phyloP scores from a whole-genome alignment of 2,797 vertebrate species.

The Pelochelys cantorii region DNA sequence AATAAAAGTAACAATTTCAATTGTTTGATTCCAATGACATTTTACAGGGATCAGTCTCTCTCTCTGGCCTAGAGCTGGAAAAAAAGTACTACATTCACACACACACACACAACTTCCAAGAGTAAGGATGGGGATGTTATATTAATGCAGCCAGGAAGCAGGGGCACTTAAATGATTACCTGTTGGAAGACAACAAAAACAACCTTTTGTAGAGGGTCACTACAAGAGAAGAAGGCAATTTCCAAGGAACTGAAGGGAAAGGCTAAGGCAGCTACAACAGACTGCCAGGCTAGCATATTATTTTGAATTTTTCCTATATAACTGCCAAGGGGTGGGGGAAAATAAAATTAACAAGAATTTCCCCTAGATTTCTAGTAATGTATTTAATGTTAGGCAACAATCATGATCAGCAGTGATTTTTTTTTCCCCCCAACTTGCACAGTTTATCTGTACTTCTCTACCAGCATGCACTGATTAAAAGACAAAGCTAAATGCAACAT shows the following conservation, averaged over 20 bases:
- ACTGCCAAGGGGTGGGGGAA: not conserved
- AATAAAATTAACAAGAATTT: not conserved
- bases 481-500: not conserved
- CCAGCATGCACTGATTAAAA: not conserved
- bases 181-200: not conserved
- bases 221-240: not conserved
- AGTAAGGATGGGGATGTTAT: not conserved
- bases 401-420: not conserved
- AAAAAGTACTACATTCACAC: not conserved
- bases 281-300: not conserved
- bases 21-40: not conserved
- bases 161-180: not conserved
- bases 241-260: not conserved
- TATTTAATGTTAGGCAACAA: fast-evolving
- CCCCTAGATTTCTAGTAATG: not conserved
- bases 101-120: not conserved
- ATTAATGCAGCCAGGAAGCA: not conserved
- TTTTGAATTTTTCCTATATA: not conserved
- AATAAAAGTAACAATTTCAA: not conserved
- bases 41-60: not conserved
- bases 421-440: not conserved
- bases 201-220: not conserved
- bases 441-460: not conserved
- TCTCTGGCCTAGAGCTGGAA: not conserved
- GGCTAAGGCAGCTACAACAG: not conserved